phyloP scores from a whole-genome alignment of 2,797 vertebrate genomes.

The Alca torda region DNA sequence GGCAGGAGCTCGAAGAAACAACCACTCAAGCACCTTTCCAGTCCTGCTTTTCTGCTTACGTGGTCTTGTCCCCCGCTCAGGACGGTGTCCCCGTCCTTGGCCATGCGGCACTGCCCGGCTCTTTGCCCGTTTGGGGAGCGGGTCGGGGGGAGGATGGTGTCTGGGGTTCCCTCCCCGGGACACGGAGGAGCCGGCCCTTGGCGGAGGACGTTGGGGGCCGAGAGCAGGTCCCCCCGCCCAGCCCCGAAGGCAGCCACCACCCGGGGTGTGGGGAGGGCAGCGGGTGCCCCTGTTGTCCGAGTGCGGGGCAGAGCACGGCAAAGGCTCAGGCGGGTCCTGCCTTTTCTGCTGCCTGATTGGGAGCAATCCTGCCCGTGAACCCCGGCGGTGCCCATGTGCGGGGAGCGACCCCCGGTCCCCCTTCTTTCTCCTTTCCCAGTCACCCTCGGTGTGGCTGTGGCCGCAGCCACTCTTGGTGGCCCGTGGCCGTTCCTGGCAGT shows the following conservation, averaged over 20 bases:
- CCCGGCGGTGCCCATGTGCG: neutral
- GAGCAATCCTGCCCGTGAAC: neutral
- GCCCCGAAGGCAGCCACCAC: neutral
- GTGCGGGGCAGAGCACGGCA: neutral
- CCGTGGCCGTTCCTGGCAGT: neutral
- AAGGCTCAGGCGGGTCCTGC: neutral
- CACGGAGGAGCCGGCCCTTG: neutral
- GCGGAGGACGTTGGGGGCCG: accelerated
- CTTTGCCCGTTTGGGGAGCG: neutral
- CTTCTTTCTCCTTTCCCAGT: neutral
- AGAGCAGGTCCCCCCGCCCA: too few relatives aligned
- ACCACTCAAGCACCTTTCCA: neutral
- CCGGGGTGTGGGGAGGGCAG: neutral
- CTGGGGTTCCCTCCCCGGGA: neutral
- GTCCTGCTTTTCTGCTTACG: neutral
- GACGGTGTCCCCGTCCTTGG: accelerated
- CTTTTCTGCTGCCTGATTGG: neutral
- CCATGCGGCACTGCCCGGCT: neutral
- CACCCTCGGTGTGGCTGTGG: neutral
- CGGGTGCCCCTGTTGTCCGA: neutral
- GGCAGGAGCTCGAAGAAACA: neutral
- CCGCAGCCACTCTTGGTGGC: neutral
- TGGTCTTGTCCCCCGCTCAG: accelerated
- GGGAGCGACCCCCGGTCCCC: neutral
- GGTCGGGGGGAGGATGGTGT: neutral